These are phyloP conservation scores for Lasiommata megera DNA, from an alignment of 2,888 invertebrate genomes.

Conservation along the genomic window DNA sequence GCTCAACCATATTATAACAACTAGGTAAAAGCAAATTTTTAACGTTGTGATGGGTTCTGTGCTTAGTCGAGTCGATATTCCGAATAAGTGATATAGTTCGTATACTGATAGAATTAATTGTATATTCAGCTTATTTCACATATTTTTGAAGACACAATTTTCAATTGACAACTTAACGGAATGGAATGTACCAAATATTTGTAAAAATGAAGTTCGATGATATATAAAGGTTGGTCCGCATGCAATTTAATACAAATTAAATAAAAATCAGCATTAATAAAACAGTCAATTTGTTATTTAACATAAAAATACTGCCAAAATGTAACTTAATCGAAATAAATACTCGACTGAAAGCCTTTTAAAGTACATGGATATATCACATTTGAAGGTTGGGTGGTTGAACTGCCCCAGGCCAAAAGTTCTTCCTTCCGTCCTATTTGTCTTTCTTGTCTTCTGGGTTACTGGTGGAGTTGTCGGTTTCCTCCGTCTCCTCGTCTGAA, in stretches of 20 bases:
- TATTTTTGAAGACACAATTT: too few species aligned
- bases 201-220: too few species aligned
- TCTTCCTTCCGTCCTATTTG: constrained; percentile 40
- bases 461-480: constrained; percentile 59
- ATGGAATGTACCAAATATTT: too few species aligned
- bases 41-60: background rate
- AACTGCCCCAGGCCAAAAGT: background rate
- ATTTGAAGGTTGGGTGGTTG: constrained; percentile 20
- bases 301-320: background rate
- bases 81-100: background rate
- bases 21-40: background rate
- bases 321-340: constrained; percentile 1
- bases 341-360: background rate
- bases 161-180: too few species aligned
- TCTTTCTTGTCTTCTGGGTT: constrained; percentile 60
- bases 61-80: background rate
- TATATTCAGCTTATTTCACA: too few species aligned
- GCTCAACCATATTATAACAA: constrained; percentile 4
- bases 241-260: too few species aligned
- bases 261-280: too few species aligned
- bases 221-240: too few species aligned
- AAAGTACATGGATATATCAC: constrained; percentile 10
- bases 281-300: background rate
- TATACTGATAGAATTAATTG: too few species aligned
- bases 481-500: constrained; percentile 91